Base-by-base conservation (phyloP, 2,113 vertebrate species). In the Machaerirhynchus nigripectus region DNA sequence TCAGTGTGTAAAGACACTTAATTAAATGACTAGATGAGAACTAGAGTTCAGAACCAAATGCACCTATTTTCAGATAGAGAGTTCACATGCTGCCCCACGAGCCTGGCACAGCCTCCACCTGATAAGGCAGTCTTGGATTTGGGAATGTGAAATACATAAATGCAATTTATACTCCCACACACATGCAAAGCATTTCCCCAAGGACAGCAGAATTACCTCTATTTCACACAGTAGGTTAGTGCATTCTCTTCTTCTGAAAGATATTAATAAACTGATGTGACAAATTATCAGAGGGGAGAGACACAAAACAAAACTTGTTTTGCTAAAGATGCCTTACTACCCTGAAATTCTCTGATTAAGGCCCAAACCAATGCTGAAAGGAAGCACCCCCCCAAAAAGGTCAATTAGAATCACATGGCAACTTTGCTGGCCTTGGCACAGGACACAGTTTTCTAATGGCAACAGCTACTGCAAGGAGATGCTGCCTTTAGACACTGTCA, bases 11-110 rank as follows among this genome's bases (percentile, higher is more conserved):
- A 81, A 97, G 83, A 67, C 23, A 50, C 22, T 90, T 63, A 96
- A 90, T 93, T 96, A 93, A 95, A 95, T 92, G 78, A 87, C 13
- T 31, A 87, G 70, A 77, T 79, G n/a, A 75, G 87, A 96, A 78
- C 26, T 27, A 80, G 31, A 35, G 22, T 60, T 96, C 84, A 91
- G 89, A 91, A 78, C 37, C 59, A 52, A 61, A 92, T n/a, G 12
- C 7, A 1, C 75, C 68, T 92, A 24, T 90, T 86, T 96, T 93
- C 90, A 86, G 35, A 89, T 42, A 75, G 2, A n/a, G 57, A 81
- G 56, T 65, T 96, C 88, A 92, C 87, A 67, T 18, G 53, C 28
- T 14, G 7, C 33, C 74, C 68, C 94, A 57, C 0, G 5, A 80
- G 79, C 35, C 50, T 82, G 76, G 86, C 50, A 67, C 91, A 93